Percentiles rank a stretch among this genome's conserved stretches.
Conservation (phyloP, 30 jellyfish, hydroid and myxozoan genomes). For the Hydra vulgaris region DNA sequence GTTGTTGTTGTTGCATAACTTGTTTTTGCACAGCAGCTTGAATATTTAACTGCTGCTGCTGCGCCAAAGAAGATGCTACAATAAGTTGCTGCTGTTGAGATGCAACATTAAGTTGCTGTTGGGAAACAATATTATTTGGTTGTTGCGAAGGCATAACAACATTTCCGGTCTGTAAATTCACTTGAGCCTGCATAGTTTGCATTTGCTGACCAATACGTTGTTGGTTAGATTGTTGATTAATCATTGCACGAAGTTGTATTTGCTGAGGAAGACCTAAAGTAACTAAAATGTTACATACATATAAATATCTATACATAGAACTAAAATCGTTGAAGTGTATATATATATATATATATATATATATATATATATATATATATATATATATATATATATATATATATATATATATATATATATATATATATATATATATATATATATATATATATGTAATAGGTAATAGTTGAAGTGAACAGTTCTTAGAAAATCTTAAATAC, state of each 20-base stretch:
- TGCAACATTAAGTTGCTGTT: slow-evolving; percentile 68
- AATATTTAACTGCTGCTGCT: slow-evolving; percentile 70
- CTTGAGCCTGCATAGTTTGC: slow-evolving; percentile 89
- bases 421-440: too few relatives aligned
- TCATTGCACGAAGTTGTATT: slow-evolving; percentile 82
- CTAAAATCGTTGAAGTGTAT: too few relatives aligned
- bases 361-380: too few relatives aligned
- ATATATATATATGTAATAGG: not conserved
- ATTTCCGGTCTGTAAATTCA: slow-evolving; percentile 72
- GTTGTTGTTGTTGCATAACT: slow-evolving; percentile 47
- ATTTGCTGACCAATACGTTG: slow-evolving; percentile 56
- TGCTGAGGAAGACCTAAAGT: slow-evolving; percentile 70
- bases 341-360: not conserved
- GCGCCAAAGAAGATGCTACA: slow-evolving; percentile 68
- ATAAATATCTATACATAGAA: not conserved
- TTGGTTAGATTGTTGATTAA: slow-evolving; percentile 75
- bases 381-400: too few relatives aligned
- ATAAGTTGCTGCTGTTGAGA: slow-evolving; percentile 61
- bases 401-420: too few relatives aligned
- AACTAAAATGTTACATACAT: slow-evolving; percentile 37
- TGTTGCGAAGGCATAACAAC: slow-evolving; percentile 72
- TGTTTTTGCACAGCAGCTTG: slow-evolving; percentile 76
- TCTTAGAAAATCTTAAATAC: too few relatives aligned
- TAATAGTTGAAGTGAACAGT: too few relatives aligned
- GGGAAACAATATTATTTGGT: slow-evolving; percentile 38